Base-by-base conservation (phyloP, 2,888 invertebrate species). In the Enoplolaimus lenunculus region DNA sequence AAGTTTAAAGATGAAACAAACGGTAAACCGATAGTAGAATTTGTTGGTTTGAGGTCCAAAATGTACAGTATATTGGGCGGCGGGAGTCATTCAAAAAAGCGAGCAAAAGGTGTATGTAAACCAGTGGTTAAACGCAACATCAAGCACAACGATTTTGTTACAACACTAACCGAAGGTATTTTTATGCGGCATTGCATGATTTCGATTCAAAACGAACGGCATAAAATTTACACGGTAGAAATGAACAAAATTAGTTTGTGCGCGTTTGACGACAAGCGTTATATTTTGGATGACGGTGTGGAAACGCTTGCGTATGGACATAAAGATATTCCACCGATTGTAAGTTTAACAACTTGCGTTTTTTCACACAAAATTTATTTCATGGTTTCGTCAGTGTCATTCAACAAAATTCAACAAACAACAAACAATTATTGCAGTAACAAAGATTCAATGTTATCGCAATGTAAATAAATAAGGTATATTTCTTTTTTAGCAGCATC, bases 1-100 rank as follows among this genome's bases (percentile, higher is more conserved):
- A 62, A 62, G 31, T 30, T 62, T 29, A 62, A 62, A n/a, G 64
- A 62, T 62, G 64, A 62, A 62, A 62, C 64, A n/a, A 26, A 7
- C n/a, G 64, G 64, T 7, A 7, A 30, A 7, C 64, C 64, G 28
- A 62, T 62, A 7, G 13, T 30, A 62, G 7, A 62, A 62, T 62
- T 62, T 62, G 7, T 7, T 62, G 64, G 64, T 26, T 33, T 62
- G 16, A 7, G 64, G 31, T 7, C 64, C 28, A 62, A 62, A 62
- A 62, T 62, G 64, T 62, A 62, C n/a, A 13, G 7, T 62, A 7
- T 62, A 7, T 7, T 13, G 13, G 28, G 26, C 64, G n/a, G 31
- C 13, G 64, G 26, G 7, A n/a, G n/a, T n/a, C n/a, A 13, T 16
- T 16, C 28, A 29, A 62, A 62, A 33, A 62, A 62, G 31, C 7